phyloP scores from a whole-genome alignment of 2,113 vertebrate genomes.

The Apteryx mantelli region DNA sequence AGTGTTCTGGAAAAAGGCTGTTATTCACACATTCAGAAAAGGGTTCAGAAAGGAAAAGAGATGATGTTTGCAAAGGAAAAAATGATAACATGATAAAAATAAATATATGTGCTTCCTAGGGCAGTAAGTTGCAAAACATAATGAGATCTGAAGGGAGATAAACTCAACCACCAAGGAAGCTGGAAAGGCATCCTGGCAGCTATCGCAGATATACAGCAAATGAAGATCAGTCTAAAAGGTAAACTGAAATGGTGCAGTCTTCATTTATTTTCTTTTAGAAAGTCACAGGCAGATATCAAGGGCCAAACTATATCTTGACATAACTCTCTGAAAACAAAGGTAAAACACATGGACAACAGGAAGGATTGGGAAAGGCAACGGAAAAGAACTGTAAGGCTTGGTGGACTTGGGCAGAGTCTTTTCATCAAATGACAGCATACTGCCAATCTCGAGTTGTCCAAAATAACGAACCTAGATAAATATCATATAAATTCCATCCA shows the following conservation, averaged over 20 bases:
- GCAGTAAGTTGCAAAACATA: constrained; percentile 8
- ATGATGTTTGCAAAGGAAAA: background rate
- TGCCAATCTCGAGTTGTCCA: background rate
- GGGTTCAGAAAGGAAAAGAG: background rate
- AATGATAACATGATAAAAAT: background rate
- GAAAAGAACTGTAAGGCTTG: background rate
- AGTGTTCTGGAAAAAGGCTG: background rate
- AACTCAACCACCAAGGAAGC: background rate
- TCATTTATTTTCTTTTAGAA: background rate
- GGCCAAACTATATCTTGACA: background rate
- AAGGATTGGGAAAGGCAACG: background rate
- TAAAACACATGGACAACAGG: background rate
- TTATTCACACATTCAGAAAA: background rate
- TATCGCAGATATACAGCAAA: constrained; percentile 17
- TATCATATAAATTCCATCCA: background rate
- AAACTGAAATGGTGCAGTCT: background rate
- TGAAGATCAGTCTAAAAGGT: constrained; percentile 12
- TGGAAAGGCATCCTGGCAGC: constrained; percentile 38
- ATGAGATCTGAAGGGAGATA: constrained; percentile 54
- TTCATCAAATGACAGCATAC: background rate
- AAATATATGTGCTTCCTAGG: background rate
- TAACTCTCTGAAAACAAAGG: background rate
- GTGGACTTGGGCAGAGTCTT: background rate
- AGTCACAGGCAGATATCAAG: background rate
- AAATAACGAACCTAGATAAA: background rate